Base-by-base conservation (phyloP, 2,797 vertebrate genomes). In the Pipistrellus kuhlii region DNA sequence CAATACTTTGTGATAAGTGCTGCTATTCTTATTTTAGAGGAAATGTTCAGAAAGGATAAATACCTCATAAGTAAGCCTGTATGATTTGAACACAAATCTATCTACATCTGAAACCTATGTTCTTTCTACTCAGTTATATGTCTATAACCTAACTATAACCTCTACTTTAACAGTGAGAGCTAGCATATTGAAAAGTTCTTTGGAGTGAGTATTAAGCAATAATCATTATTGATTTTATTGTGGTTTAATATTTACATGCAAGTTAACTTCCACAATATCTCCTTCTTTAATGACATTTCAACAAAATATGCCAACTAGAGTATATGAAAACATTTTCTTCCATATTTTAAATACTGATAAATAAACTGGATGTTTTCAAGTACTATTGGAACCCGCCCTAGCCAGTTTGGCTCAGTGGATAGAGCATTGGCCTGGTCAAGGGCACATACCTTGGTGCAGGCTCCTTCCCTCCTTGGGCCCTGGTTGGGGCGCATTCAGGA, bases 1-100 rank as follows among this genome's bases (percentile, higher is more conserved):
- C 6, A 75, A 2, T 17, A 82, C 44, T 90, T 86, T 62, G 76
- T 32, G 8, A 20, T 85, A 80, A 92, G 44, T 73, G 15, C 57
- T 89, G 55, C 30, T 72, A 35, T 86, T 83, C 53, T 86, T 87
- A 57, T 57, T 81, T 85, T 82, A 83, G 30, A 84, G 46, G 46
- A 83, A 82, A 25, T 64, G 3, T 82, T 86, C 25, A 62, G 44
- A 82, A 90, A 95, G 25, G 51, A 46, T 55, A 92, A 46, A 72
- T 66, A 48, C 20, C 66, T 57, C 75, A 6, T 69, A 82, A 71
- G 15, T 85, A 71, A 90, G 35, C 62, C 17, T 86, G 30, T 82
- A 64, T 53, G 20, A 38, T 87, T 93, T 87, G 82, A 95, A 75
- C 41, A 30, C 15, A 18, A 17, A 59, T 94, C 71, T 82, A 6